phyloP scores from a whole-genome alignment of 2,113 vertebrate genomes.

The Empidonax traillii region DNA sequence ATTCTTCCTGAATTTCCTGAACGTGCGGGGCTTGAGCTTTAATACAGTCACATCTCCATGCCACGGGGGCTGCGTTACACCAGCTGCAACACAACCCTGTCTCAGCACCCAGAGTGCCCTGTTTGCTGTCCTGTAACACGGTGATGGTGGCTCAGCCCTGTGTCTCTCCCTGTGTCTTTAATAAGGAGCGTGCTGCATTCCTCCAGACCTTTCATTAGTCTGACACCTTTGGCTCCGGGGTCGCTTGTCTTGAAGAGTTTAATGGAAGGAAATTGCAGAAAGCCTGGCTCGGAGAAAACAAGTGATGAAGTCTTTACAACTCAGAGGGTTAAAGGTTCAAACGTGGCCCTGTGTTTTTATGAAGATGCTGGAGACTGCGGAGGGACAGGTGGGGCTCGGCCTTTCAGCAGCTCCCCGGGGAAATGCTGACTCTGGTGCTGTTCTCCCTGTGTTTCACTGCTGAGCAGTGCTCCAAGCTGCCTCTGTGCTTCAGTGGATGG shows the following conservation, averaged over 20 bases:
- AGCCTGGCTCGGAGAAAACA: conserved; percentile 17
- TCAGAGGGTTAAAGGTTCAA: not conserved
- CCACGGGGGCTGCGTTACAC: not conserved
- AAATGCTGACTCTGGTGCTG: not conserved
- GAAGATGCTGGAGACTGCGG: not conserved
- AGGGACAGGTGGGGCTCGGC: not conserved
- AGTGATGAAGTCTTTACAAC: conserved; percentile 47
- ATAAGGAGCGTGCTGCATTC: not conserved
- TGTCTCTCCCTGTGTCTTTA: not conserved
- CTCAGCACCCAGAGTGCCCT: not conserved
- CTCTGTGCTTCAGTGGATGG: accelerated
- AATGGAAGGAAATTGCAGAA: conserved; percentile 59
- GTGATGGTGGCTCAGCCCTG: not conserved
- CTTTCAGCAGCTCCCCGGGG: not conserved
- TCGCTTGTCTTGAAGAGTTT: conserved; percentile 27
- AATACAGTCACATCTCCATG: accelerated
- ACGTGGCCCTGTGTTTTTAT: not conserved
- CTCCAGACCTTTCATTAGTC: conserved; percentile 58
- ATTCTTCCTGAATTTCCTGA: not conserved
- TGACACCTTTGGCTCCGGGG: not conserved
- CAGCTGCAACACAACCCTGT: accelerated
- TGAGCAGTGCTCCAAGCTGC: not conserved
- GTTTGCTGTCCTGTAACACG: not conserved
- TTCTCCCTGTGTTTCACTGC: accelerated
- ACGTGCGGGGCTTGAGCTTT: not conserved